Evolutionary conservation across 2,888 invertebrate genomes (phyloP).

Genomic region (Pteria penguin): DNA sequence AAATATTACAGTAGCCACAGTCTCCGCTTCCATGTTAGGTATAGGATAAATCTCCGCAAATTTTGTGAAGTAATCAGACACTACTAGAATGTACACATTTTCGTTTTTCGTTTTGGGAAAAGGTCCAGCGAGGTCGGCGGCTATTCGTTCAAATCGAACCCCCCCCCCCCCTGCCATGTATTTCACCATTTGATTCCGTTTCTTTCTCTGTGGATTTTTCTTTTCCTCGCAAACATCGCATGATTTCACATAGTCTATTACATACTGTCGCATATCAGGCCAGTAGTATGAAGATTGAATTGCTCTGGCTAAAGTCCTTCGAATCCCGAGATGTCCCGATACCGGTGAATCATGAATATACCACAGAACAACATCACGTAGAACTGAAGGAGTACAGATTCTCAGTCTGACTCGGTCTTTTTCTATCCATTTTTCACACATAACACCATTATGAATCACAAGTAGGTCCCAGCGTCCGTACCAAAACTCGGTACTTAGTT

Average conservation of each 20-base stretch:
- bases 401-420: too few species aligned
- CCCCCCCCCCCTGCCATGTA: slow-evolving; percentile 5
- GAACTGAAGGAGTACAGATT: slow-evolving; percentile 18
- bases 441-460: not conserved
- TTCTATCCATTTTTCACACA: not conserved
- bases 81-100: slow-evolving; percentile 26
- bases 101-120: too few species aligned
- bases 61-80: slow-evolving; percentile 31
- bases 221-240: too few species aligned
- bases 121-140: slow-evolving; percentile 4
- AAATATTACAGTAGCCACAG: not conserved
- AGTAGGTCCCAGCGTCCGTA: not conserved
- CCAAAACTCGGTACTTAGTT: not conserved
- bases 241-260: slow-evolving; percentile 8
- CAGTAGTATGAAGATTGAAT: slow-evolving; percentile 32
- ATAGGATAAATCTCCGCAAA: too few species aligned
- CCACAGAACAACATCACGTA: slow-evolving; percentile 22
- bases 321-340: too few species aligned
- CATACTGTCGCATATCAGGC: slow-evolving; percentile 6
- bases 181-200: not conserved
- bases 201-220: not conserved
- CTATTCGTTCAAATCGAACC: slow-evolving; percentile 26
- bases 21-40: slow-evolving; percentile 13
- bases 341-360: slow-evolving; percentile 27
- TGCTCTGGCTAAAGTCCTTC: slow-evolving; percentile 15